Conservation (phyloP, 2,113 vertebrate species). For the Brevimyrus niger region DNA sequence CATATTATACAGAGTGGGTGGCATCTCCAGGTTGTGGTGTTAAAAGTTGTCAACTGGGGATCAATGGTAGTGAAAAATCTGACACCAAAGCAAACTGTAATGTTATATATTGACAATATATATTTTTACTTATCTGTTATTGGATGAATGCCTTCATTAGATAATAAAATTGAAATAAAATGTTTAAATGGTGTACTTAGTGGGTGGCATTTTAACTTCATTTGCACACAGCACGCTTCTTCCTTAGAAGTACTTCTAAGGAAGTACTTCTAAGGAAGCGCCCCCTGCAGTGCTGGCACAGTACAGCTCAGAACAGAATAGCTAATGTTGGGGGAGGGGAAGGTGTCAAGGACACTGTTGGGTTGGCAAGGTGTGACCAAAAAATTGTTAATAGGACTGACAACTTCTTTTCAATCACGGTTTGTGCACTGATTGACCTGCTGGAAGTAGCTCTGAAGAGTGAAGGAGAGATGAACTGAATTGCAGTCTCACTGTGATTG, state of each 20-base stretch:
- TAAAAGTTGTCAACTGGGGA: background rate
- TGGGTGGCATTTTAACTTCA: background rate
- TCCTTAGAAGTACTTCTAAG: background rate
- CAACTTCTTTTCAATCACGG: background rate
- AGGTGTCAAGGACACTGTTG: background rate
- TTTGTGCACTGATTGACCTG: background rate
- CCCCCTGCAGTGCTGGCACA: background rate
- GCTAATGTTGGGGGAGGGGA: background rate
- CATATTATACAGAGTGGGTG: background rate
- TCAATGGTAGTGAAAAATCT: background rate
- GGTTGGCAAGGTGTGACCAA: background rate
- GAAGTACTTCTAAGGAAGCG: too few species aligned
- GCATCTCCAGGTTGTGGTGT: background rate
- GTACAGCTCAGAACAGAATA: background rate
- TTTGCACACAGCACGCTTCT: background rate
- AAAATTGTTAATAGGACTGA: background rate
- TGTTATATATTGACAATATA: background rate
- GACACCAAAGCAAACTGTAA: background rate
- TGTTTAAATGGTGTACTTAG: background rate
- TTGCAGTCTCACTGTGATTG: background rate
- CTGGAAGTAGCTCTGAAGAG: background rate
- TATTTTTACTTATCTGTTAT: background rate
- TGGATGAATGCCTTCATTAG: background rate
- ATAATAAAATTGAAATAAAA: background rate
- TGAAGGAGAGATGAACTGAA: background rate